These are phyloP conservation scores for Ostrea denselamellosa DNA, from an alignment of 1,140 invertebrate species.

Conservation along the genomic window DNA sequence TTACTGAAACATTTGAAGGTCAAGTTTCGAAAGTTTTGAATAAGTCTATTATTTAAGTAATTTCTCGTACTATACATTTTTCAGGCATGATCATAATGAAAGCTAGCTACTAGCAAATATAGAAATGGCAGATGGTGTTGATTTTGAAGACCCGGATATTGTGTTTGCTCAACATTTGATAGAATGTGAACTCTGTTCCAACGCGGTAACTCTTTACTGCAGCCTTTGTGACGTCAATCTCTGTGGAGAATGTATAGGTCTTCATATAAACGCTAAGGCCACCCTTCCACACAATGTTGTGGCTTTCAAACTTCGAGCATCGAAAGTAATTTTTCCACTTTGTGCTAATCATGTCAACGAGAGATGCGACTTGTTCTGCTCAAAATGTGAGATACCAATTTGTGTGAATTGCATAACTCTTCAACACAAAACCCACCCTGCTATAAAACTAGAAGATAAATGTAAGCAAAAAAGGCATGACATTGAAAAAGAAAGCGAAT, in stretches of 20 bases:
- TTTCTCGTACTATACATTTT: no score
- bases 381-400: not conserved
- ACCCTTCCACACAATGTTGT: not conserved
- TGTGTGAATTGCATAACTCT: constrained; percentile 20
- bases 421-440: not conserved
- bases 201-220: not conserved
- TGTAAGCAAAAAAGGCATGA: not conserved
- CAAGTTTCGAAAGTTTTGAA: no score
- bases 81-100: no score
- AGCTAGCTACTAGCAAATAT: no score
- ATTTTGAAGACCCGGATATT: not conserved
- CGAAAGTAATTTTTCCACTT: not conserved
- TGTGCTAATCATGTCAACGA: not conserved
- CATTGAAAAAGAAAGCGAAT: not conserved
- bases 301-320: not conserved
- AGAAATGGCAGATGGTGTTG: not conserved
- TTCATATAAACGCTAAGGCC: not conserved
- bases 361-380: not conserved
- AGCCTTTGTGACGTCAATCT: not conserved
- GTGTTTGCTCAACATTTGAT: not conserved
- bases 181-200: constrained; percentile 3
- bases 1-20: no score
- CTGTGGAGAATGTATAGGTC: not conserved
- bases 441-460: constrained; percentile 10
- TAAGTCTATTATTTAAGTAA: no score